Base-by-base conservation (phyloP, 2,113 vertebrate species). In the Antechinus flavipes region DNA sequence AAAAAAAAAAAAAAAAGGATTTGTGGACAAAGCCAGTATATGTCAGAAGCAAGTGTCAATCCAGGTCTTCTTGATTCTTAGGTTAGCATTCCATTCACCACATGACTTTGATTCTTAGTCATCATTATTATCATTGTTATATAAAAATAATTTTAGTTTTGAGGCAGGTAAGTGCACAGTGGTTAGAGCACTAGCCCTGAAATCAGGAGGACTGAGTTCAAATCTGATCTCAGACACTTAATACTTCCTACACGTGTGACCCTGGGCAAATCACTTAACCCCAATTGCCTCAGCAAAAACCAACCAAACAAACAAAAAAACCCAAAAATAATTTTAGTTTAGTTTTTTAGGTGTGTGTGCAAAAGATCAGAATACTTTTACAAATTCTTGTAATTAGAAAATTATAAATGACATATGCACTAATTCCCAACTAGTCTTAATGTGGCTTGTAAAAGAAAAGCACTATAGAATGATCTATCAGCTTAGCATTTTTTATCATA, bases 401-500 rank as follows among this genome's bases (percentile, higher is more conserved):
- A 90, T 96, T 96, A 96, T 97, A 94, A 97, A 97, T 97, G 90
- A 93, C 93, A 94, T 97, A 91, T 97, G 96, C 97, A 96, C 97
- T 27, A 89, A 97, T 90, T 97, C 94, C 93, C 96, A 97, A 95
- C 94, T 93, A 93, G 54, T 91, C 35, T 97, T 95, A 98, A 92
- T 90, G 96, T 95, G 91, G 46, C 90, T 95, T 95, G 93, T 76
- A 93, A 93, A 97, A 96, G 95, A 96, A 96, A 97, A 95, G 95
- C 92, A 95, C 89, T 50, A 91, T 91, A 92, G 95, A 97, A 94
- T 96, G 96, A 97, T 95, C 94, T 94, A 96, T 97, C 98, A 97
- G 93, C 94, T 97, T 97, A 97, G 95, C 94, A 93, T 92, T 96
- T 97, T 97, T 97, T 97, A 97, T 97, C 95, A 97, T 30, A 97